Evolutionary conservation across 1,140 invertebrate genomes (phyloP).

Genomic region (Sesamia nonagrioides): DNA sequence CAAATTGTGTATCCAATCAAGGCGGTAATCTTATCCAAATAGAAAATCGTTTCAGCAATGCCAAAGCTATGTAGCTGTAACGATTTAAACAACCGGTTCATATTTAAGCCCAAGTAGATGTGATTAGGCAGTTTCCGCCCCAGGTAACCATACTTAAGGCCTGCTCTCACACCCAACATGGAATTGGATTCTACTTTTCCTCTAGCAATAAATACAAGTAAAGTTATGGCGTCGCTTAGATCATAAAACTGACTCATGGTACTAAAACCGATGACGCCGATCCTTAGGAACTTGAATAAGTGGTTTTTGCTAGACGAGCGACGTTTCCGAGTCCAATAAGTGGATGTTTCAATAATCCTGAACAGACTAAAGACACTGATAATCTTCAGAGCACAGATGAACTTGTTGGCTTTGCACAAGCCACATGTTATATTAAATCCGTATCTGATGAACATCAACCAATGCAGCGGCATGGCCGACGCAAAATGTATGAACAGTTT

Average conservation of each 20-base stretch:
- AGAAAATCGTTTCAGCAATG: conserved; percentile 40
- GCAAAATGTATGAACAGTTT: conserved; percentile 61
- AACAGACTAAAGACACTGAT: conserved; percentile 54
- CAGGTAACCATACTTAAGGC: conserved; percentile 39
- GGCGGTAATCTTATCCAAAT: conserved; percentile 55
- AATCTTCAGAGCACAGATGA: conserved; percentile 57
- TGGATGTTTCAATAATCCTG: conserved; percentile 56
- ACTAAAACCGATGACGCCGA: conserved; percentile 51
- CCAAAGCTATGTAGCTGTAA: conserved; percentile 61
- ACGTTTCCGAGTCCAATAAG: conserved; percentile 51
- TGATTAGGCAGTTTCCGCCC: not conserved
- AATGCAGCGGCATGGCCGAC: conserved; percentile 60
- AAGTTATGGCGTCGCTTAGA: conserved; percentile 49
- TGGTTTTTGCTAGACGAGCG: conserved; percentile 28
- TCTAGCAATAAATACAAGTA: conserved; percentile 47
- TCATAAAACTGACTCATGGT: conserved; percentile 54
- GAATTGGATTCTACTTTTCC: conserved; percentile 41
- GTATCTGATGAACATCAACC: conserved; percentile 61
- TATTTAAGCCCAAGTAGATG: conserved; percentile 49
- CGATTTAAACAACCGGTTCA: conserved; percentile 57
- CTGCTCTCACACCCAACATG: conserved; percentile 45
- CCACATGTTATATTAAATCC: conserved; percentile 53
- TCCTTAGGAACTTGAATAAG: conserved; percentile 59
- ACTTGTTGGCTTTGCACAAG: conserved; percentile 59
- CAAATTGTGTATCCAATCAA: conserved; percentile 56